These are phyloP conservation scores for Mythimna impura DNA, from an alignment of 2,888 invertebrate genomes.

Conservation along the genomic window DNA sequence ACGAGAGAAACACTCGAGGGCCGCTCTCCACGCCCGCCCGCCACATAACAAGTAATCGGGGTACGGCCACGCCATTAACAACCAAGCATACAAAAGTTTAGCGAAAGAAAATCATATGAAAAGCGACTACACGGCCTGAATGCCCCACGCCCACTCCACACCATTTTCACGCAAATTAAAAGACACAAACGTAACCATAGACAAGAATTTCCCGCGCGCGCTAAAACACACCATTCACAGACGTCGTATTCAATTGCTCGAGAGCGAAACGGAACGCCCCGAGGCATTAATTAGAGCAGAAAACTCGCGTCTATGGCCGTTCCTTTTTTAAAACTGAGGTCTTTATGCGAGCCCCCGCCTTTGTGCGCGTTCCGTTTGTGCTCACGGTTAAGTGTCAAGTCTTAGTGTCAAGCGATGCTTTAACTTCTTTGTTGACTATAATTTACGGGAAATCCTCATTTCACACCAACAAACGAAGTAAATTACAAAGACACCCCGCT, in stretches of 20 bases:
- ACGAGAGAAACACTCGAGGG: constrained; percentile 82
- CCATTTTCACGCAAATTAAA: constrained; percentile 90
- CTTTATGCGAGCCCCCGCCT: constrained; percentile 84
- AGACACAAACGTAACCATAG: constrained; percentile 86
- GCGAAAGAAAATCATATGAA: constrained; percentile 76
- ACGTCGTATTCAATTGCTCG: constrained; percentile 85
- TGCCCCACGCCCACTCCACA: constrained; percentile 82
- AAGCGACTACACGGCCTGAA: constrained; percentile 77
- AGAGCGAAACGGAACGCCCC: constrained; percentile 88
- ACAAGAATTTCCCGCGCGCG: constrained; percentile 83
- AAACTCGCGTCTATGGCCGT: constrained; percentile 85
- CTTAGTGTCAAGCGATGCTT: constrained; percentile 81
- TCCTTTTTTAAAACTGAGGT: constrained; percentile 87
- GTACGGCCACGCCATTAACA: constrained; percentile 72
- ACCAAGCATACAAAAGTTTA: constrained; percentile 76
- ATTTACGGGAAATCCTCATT: constrained; percentile 64
- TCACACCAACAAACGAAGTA: constrained; percentile 28
- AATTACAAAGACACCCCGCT: constrained; percentile 16
- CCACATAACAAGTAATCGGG: constrained; percentile 83
- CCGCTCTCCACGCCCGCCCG: constrained; percentile 69
- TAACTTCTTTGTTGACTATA: constrained; percentile 74
- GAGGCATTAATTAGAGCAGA: constrained; percentile 90
- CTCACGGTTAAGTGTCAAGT: constrained; percentile 81
- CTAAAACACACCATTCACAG: constrained; percentile 88
- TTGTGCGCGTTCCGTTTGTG: constrained; percentile 82